Evolutionary conservation across 2,888 invertebrate genomes (phyloP).

Genomic region (Andrena praecox): DNA sequence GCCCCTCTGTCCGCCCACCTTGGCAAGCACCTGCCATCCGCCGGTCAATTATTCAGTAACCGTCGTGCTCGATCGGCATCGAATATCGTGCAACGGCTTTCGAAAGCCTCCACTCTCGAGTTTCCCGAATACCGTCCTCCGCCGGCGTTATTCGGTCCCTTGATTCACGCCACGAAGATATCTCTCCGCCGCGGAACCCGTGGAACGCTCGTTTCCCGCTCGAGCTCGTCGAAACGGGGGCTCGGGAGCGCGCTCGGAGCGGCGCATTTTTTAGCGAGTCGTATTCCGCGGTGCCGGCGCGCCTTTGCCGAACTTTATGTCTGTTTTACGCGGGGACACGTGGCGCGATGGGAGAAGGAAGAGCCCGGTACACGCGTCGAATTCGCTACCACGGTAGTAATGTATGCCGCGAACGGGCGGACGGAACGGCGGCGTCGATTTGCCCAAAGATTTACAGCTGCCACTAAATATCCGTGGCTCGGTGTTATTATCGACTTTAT

Average conservation of each 20-base stretch:
- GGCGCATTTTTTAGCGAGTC: constrained; percentile 66
- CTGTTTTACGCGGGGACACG: constrained; percentile 43
- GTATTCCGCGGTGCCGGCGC: constrained; percentile 60
- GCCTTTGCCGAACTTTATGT: constrained; percentile 71
- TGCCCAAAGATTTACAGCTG: constrained; percentile 81
- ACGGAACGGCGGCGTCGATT: constrained; percentile 80
- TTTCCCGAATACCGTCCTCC: not conserved
- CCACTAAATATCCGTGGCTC: constrained; percentile 81
- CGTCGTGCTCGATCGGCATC: not conserved
- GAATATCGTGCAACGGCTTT: not conserved
- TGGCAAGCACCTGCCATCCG: not conserved
- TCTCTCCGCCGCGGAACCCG: not conserved
- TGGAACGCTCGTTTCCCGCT: not conserved
- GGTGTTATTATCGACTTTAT: constrained; percentile 82
- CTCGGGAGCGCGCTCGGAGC: constrained; percentile 49
- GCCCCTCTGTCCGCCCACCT: constrained; percentile 25
- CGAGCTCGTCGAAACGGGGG: not conserved
- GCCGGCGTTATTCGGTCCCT: not conserved
- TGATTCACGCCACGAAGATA: not conserved
- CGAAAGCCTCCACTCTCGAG: not conserved
- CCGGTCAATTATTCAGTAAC: constrained; percentile 12
- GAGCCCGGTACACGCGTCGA: constrained; percentile 42
- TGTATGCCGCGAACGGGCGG: constrained; percentile 75
- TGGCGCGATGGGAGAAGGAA: not conserved
- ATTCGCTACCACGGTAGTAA: constrained; percentile 76